Evolutionary conservation across 2,113 vertebrate species (phyloP).

Genomic region (Jacana jacana): DNA sequence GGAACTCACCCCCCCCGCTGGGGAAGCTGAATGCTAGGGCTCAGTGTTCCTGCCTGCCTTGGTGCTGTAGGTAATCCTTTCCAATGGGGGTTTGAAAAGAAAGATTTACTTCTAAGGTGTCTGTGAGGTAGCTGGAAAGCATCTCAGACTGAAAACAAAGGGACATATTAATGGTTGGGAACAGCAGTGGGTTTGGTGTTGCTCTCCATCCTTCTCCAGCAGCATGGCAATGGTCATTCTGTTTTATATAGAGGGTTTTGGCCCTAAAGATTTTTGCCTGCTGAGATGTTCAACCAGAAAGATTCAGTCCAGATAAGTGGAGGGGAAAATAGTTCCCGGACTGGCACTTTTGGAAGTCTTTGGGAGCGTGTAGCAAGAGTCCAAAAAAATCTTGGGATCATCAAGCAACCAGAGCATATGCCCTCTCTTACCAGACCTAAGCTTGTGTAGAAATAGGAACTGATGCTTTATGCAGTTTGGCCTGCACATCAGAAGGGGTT

Average conservation of each 20-base stretch:
- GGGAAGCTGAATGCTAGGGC: neutral
- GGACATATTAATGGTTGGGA: neutral
- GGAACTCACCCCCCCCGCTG: neutral
- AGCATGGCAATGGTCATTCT: accelerated
- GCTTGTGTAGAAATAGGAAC: neutral
- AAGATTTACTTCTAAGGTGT: neutral
- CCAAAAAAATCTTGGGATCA: no score
- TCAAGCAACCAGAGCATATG: accelerated
- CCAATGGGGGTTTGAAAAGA: neutral
- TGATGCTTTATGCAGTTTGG: neutral
- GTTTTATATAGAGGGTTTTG: neutral
- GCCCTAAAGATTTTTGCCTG: neutral
- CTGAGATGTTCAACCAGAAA: neutral
- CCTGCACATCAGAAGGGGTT: neutral
- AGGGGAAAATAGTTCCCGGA: neutral
- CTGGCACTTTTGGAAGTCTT: neutral
- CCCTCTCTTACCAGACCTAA: neutral
- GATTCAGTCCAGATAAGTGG: neutral
- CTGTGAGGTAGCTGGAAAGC: neutral
- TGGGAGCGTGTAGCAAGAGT: accelerated
- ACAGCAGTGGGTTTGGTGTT: neutral
- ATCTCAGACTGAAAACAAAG: neutral
- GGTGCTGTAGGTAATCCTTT: neutral
- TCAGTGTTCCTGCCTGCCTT: neutral
- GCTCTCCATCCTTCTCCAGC: neutral